Conservation (phyloP, 2,113 vertebrate genomes). For the Gavia stellata region DNA sequence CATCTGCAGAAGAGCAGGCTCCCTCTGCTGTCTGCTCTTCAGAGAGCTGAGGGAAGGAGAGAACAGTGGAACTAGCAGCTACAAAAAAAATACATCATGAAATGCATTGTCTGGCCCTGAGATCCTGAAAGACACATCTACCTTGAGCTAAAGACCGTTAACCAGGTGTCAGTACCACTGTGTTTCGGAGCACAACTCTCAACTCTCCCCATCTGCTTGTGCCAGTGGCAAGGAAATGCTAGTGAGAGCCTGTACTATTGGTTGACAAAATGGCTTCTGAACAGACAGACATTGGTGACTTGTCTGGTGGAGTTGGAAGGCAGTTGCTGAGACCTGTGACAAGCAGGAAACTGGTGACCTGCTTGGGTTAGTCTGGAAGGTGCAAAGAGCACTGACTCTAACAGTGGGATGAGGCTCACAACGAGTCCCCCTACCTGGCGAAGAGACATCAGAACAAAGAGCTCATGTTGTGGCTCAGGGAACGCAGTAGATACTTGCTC, state of each 20-base stretch:
- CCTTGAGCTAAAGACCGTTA: fast-evolving
- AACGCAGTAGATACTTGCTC: background rate
- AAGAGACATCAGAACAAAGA: background rate
- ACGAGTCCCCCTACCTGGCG: background rate
- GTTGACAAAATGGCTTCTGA: background rate
- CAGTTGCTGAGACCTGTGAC: background rate
- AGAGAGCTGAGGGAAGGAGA: background rate
- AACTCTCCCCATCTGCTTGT: background rate
- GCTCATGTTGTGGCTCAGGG: fast-evolving
- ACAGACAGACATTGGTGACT: background rate
- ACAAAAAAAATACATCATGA: background rate
- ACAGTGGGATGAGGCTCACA: background rate
- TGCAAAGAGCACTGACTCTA: background rate
- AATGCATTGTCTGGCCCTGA: fast-evolving
- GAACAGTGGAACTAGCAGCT: background rate
- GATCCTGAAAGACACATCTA: background rate
- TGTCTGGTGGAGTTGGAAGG: background rate
- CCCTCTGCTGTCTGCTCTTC: constrained; percentile 15
- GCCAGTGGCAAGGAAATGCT: background rate
- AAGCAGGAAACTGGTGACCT: background rate
- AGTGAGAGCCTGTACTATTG: too few relatives aligned
- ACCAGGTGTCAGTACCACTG: fast-evolving
- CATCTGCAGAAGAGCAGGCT: background rate
- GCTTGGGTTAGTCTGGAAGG: background rate
- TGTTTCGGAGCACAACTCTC: background rate